These are phyloP conservation scores for Corynorhinus townsendii DNA, from an alignment of 2,113 vertebrate species.

Conservation along the genomic window DNA sequence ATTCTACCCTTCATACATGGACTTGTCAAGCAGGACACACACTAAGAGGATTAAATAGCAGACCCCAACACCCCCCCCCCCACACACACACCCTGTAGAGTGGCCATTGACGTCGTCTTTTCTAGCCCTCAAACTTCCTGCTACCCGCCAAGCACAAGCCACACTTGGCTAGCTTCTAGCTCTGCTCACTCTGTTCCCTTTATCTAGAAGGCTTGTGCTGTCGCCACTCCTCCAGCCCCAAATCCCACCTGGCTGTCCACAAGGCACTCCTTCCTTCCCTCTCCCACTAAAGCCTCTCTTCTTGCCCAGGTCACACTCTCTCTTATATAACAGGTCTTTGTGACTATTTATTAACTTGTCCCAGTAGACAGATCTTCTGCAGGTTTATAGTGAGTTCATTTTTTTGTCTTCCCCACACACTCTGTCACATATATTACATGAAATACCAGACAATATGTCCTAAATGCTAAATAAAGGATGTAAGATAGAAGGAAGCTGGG, in stretches of 20 bases:
- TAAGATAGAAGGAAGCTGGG: neutral
- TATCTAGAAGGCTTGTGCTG: neutral
- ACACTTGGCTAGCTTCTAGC: neutral
- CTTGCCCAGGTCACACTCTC: neutral
- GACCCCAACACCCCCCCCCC: too few species aligned
- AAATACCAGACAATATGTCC: neutral
- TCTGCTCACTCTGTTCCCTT: neutral
- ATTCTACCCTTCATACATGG: neutral
- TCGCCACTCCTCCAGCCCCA: neutral
- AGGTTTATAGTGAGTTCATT: neutral
- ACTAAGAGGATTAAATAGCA: neutral
- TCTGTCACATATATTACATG: neutral
- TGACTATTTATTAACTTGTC: neutral
- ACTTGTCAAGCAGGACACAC: neutral
- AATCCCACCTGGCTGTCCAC: neutral
- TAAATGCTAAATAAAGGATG: neutral
- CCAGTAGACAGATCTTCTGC: neutral
- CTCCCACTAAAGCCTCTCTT: neutral
- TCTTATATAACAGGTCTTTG: neutral
- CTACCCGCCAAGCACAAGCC: neutral
- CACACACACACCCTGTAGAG: neutral
- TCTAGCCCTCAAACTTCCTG: neutral
- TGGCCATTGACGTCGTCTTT: neutral
- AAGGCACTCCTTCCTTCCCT: neutral
- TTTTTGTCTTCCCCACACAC: neutral